phyloP scores from a whole-genome alignment of 2,888 invertebrate species.

The Tenthredo amoena region DNA sequence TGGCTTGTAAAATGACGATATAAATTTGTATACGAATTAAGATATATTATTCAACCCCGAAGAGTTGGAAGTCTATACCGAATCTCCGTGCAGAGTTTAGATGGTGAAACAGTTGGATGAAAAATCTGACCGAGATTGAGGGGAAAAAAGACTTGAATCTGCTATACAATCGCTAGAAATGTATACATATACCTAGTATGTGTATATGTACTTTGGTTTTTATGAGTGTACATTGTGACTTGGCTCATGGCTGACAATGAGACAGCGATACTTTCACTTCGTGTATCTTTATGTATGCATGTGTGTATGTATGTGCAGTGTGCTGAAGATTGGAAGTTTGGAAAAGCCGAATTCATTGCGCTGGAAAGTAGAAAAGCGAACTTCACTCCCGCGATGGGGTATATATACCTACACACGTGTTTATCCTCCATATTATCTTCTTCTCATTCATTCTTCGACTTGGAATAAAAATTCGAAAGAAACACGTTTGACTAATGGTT shows the following conservation, averaged over 20 bases:
- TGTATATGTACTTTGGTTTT: not conserved
- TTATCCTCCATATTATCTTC: too few relatives aligned
- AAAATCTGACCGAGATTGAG: not conserved
- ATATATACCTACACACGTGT: too few relatives aligned
- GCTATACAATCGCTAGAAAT: not conserved
- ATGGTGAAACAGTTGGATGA: not conserved
- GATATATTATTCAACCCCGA: not conserved
- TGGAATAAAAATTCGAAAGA: not conserved
- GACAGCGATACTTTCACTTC: constrained; percentile 27
- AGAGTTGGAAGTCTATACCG: not conserved
- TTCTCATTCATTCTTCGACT: not conserved
- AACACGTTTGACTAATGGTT: not conserved
- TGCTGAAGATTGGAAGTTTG: not conserved
- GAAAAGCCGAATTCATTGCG: not conserved
- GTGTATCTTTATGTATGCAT: not conserved
- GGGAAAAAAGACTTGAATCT: not conserved
- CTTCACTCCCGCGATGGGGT: too few relatives aligned
- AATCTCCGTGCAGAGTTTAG: not conserved
- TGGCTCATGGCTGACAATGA: not conserved
- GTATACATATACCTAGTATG: too few relatives aligned
- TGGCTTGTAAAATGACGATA: not conserved
- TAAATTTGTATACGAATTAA: not conserved
- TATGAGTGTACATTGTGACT: not conserved
- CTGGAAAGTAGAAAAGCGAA: not conserved
- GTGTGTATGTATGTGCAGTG: not conserved